A percentile compares a stretch with the other conserved stretches of the same genome.
Conservation (phyloP, 2,113 vertebrate species). For the Pteruthius melanotis region DNA sequence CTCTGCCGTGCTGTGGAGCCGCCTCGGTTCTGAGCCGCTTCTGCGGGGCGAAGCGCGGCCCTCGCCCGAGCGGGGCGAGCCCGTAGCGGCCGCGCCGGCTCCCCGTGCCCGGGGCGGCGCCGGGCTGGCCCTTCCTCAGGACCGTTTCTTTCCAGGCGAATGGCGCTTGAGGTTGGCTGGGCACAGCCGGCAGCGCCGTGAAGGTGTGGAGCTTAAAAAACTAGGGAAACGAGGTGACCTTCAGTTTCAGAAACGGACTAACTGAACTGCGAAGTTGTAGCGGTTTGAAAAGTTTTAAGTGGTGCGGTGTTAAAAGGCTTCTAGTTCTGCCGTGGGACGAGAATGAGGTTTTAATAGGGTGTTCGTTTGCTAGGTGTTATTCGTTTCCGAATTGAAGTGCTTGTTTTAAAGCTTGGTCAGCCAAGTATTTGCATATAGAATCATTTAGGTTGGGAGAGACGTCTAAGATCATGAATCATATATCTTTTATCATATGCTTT, state of each 20-base stretch:
- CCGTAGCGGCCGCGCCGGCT: neutral
- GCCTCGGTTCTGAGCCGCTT: fast-evolving
- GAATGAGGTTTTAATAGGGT: fast-evolving
- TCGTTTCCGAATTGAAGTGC: fast-evolving
- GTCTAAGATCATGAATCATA: fast-evolving
- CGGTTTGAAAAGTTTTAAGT: neutral
- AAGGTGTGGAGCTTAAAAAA: fast-evolving
- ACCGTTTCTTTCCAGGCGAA: neutral
- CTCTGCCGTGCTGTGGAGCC: fast-evolving
- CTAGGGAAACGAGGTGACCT: fast-evolving
- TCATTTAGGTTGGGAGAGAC: neutral
- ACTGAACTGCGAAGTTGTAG: fast-evolving
- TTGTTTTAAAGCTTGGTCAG: neutral
- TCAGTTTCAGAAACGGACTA: fast-evolving
- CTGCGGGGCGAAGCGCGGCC: no score
- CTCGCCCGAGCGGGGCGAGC: neutral
- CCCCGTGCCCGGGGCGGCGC: neutral
- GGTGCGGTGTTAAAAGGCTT: fast-evolving
- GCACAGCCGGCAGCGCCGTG: neutral
- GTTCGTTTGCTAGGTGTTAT: fast-evolving
- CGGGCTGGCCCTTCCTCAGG: neutral
- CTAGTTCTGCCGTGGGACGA: fast-evolving
- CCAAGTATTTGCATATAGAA: fast-evolving
- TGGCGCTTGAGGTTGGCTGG: neutral
- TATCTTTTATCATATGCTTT: neutral